Evolutionary conservation across 2,113 vertebrate species (phyloP), one percentile per base, ranked within the genome.

Genomic region (Gallinago undulata): DNA sequence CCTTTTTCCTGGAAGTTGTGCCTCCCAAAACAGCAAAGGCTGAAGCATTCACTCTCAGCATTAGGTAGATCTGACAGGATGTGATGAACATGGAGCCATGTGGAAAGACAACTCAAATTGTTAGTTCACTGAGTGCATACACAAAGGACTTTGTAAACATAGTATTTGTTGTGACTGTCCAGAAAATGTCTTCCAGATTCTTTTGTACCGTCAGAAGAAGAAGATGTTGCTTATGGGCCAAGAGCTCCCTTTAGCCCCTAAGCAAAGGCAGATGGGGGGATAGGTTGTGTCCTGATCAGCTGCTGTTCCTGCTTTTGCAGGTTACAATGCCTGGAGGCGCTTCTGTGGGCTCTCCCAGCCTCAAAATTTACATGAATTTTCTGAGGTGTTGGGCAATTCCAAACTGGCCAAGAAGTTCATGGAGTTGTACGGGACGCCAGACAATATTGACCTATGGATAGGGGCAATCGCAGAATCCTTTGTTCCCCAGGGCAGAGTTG

Each of bases 401-500:
- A 64, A 87, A 39, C 87, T 99, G 95, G 99, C 99, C 43, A 91
- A 97, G 70, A 99, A 98, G 95, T 98, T 99, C 22, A 96, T 99
- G 51, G 47, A 89, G 5, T 89, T 99, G 51, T 99, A 99, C 3
- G 98, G 98, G 48, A 99, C 98, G 1, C 98, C 97, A 0, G 72
- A 98, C 69, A 99, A 99, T 82, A 99, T 99, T 10, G 99, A 99
- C 68, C 96, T 99, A 92, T 99, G 99, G 99, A 94, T 99, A 15
- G 99, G 99, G 30, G 98, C 98, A 68, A 97, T 99, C 3, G 98
- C 99, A 21, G 99, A 99, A 92, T 98, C 99, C 1, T 82, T 98
- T n/a, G 68, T 98, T 68, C 97, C 98, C 0, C 97, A 91, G 10
- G 98, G 98, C 39, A 98, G 98, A 23, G 98, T 99, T 17, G 99